A percentile compares a stretch with the other conserved stretches of the same genome.
phyloP scores from a whole-genome alignment of 2,797 vertebrate species.

The Hephaestus fuliginosus region DNA sequence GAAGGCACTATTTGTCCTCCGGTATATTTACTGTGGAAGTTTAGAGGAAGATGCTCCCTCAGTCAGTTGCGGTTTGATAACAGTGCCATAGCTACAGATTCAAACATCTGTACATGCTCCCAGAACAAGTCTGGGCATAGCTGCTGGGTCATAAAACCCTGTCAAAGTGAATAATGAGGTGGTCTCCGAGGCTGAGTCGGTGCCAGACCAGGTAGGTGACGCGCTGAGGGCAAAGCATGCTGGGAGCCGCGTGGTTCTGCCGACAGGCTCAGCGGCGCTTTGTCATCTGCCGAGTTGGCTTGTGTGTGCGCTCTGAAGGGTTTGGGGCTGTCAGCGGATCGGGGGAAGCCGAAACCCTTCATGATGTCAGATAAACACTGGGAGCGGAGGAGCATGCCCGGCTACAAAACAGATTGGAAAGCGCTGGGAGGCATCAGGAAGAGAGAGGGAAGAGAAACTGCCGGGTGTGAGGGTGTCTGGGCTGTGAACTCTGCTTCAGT shows the following conservation, averaged over 20 bases:
- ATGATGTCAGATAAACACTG: slow-evolving; percentile 76
- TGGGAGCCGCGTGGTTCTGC: slow-evolving; percentile 71
- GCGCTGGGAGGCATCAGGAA: slow-evolving; percentile 61
- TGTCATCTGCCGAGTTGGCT: slow-evolving; percentile 74
- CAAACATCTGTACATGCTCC: slow-evolving; percentile 74
- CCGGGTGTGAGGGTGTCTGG: slow-evolving; percentile 52
- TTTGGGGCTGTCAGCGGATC: slow-evolving; percentile 59
- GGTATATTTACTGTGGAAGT: slow-evolving; percentile 38
- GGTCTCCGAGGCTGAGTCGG: slow-evolving; percentile 60
- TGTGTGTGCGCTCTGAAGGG: slow-evolving; percentile 56
- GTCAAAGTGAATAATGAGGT: slow-evolving; percentile 83
- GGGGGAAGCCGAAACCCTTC: slow-evolving; percentile 60
- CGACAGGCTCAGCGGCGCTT: slow-evolving; percentile 63
- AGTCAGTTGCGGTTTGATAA: slow-evolving; percentile 50
- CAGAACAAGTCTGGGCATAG: slow-evolving; percentile 59
- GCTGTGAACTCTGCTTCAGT: slow-evolving; percentile 67
- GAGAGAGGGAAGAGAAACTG: slow-evolving; percentile 45
- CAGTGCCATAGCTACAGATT: slow-evolving; percentile 48
- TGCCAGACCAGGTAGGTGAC: slow-evolving; percentile 78
- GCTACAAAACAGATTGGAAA: slow-evolving; percentile 79
- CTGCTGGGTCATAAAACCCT: slow-evolving; percentile 74
- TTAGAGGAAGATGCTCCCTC: slow-evolving; percentile 10
- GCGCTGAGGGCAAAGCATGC: slow-evolving; percentile 78
- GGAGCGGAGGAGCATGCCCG: slow-evolving; percentile 53
- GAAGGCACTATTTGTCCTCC: not conserved